Conservation (phyloP, 2,113 vertebrate species). For the Eira barbara region DNA sequence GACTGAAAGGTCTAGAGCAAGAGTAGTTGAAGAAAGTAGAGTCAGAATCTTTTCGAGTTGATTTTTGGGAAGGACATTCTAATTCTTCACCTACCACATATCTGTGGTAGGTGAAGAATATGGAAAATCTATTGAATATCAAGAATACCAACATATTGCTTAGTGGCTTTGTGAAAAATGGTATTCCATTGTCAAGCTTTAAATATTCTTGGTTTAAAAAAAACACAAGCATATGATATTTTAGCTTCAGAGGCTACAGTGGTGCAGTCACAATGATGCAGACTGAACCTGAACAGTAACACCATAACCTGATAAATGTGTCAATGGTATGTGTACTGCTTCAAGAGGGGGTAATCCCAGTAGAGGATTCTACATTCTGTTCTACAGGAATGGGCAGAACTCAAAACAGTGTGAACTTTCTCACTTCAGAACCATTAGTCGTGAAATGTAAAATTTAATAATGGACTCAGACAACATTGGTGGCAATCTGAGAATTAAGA, state of each 20-base stretch:
- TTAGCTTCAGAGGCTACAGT: too few species aligned
- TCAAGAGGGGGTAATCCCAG: rapidly evolving
- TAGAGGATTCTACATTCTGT: not conserved
- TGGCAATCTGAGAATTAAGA: not conserved
- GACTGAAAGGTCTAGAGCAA: not conserved
- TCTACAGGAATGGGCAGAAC: not conserved
- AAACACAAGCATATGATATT: not conserved
- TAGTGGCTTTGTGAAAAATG: not conserved
- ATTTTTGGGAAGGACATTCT: not conserved
- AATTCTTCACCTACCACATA: not conserved
- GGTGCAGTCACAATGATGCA: too few species aligned
- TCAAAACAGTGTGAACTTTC: not conserved
- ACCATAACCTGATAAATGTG: not conserved
- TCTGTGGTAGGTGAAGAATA: not conserved
- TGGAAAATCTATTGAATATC: not conserved
- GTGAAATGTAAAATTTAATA: not conserved
- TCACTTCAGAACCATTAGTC: not conserved
- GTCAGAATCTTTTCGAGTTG: not conserved
- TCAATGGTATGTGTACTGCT: not conserved
- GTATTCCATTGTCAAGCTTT: not conserved
- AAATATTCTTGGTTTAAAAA: not conserved
- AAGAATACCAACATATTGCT: not conserved
- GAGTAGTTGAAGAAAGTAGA: not conserved
- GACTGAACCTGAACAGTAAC: not conserved
- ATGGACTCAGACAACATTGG: not conserved